A percentile compares a stretch with the other conserved stretches of the same genome.
These are phyloP conservation scores for Ctenochaetus hawaiiensis DNA, from an alignment of 2,797 vertebrate genomes.

Conservation along the genomic window DNA sequence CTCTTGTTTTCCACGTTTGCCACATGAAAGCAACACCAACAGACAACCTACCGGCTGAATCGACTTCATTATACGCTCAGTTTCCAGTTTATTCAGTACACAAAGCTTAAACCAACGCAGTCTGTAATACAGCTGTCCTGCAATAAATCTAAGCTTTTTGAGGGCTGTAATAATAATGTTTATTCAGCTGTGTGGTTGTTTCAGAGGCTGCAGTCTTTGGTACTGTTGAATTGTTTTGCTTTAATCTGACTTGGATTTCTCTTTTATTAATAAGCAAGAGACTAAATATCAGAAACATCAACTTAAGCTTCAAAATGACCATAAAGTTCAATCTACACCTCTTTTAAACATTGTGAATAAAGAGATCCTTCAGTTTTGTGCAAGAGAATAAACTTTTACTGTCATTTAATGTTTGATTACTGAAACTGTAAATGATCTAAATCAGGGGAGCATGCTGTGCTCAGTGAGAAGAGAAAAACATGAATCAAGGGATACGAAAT, in stretches of 20 bases:
- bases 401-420: slow-evolving; percentile 40
- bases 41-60: slow-evolving; percentile 9
- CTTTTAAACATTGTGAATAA: not conserved
- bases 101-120: slow-evolving; percentile 1
- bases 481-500: slow-evolving; percentile 52
- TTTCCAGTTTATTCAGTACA: not conserved
- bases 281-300: not conserved
- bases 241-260: not conserved
- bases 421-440: slow-evolving; percentile 39
- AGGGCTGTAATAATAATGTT: not conserved
- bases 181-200: not conserved
- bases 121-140: not conserved
- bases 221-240: not conserved
- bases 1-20: not conserved
- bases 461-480: slow-evolving; percentile 25
- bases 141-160: not conserved
- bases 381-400: slow-evolving; percentile 7
- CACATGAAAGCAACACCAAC: slow-evolving; percentile 7
- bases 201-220: not conserved
- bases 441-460: slow-evolving; percentile 12
- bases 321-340: not conserved
- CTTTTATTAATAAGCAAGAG: not conserved
- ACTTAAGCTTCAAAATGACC: not conserved
- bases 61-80: not conserved
- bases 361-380: not conserved